A percentile compares a stretch with the other conserved stretches of the same genome.
Conservation (phyloP, 2,113 vertebrate genomes). For the Vanacampus margaritifer region DNA sequence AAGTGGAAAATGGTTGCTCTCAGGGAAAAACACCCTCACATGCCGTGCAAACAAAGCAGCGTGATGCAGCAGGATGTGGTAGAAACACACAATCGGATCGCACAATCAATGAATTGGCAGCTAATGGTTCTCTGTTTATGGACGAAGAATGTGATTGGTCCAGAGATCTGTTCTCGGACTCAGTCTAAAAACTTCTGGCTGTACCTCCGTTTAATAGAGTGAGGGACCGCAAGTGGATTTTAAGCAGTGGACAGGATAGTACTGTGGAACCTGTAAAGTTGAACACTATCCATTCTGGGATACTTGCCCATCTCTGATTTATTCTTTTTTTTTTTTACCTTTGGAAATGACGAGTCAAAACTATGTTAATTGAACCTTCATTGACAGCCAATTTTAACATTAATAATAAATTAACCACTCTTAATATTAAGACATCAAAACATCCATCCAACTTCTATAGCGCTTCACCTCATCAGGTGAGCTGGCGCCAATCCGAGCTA, state of each 20-base stretch:
- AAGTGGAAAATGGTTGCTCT: neutral
- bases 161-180: constrained; percentile 64
- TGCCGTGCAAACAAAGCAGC: neutral
- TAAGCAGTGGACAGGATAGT: neutral
- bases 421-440: too few relatives aligned
- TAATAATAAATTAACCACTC: too few relatives aligned
- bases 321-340: too few relatives aligned
- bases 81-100: neutral
- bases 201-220: neutral
- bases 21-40: neutral
- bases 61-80: neutral
- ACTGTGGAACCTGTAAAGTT: neutral
- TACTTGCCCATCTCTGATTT: too few relatives aligned
- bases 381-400: neutral
- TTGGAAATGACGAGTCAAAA: too few relatives aligned
- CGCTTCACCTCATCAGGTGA: too few relatives aligned
- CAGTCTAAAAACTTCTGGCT: constrained; percentile 10
- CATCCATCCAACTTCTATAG: too few relatives aligned
- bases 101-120: neutral
- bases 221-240: neutral
- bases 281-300: neutral
- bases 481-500: too few relatives aligned
- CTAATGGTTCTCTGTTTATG: neutral
- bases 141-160: constrained; percentile 54
- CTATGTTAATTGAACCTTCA: too few relatives aligned